Evolutionary conservation across 2,113 vertebrate genomes (phyloP).

Genomic region (Chaetodon trifascialis): DNA sequence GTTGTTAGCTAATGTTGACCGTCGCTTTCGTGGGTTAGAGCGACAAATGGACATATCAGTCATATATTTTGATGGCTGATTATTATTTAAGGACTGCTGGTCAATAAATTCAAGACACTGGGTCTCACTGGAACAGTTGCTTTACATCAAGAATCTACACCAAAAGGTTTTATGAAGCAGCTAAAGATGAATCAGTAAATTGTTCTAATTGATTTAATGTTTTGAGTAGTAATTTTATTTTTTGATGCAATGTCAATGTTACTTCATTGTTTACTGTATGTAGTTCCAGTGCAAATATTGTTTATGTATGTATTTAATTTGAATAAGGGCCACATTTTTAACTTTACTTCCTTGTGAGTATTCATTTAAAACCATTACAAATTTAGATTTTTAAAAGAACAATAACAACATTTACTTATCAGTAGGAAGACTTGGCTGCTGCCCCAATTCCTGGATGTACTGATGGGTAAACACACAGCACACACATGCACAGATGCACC

Average conservation of each 20-base stretch:
- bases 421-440: slow-evolving; percentile 31
- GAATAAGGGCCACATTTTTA: background rate
- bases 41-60: background rate
- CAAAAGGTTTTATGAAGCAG: too few species aligned
- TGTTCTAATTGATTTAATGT: too few species aligned
- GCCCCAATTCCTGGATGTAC: slow-evolving; percentile 3
- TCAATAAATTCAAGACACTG: too few species aligned
- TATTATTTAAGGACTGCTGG: too few species aligned
- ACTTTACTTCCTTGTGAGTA: background rate
- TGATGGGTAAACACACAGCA: slow-evolving; percentile 34
- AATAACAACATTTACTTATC: slow-evolving; percentile 26
- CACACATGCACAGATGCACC: slow-evolving; percentile 32
- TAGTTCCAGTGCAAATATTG: background rate
- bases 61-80: too few species aligned
- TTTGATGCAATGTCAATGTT: background rate
- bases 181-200: too few species aligned
- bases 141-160: too few species aligned
- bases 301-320: background rate
- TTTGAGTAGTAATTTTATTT: too few species aligned
- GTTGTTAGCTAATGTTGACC: too few species aligned
- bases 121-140: too few species aligned
- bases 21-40: background rate
- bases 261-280: background rate
- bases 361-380: background rate
- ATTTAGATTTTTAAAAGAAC: background rate